Evolutionary conservation across 2,113 vertebrate genomes (phyloP).

Genomic region (Eonycteris spelaea): DNA sequence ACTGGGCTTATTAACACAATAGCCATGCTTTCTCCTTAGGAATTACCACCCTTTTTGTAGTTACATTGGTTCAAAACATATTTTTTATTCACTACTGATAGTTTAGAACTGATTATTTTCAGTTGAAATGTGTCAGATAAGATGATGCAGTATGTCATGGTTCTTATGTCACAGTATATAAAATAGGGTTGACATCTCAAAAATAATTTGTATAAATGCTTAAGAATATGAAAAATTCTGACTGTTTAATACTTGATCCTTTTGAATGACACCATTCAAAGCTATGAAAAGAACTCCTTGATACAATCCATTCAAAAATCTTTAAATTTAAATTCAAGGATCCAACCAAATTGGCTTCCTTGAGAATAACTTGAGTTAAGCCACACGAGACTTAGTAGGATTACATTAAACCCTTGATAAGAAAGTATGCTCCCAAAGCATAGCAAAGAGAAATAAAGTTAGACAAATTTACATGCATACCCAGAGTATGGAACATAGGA

Average conservation of each 20-base stretch:
- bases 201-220: constrained; percentile 18
- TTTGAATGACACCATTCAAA: constrained; percentile 38
- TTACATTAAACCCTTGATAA: constrained; percentile 76
- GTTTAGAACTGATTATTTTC: background rate
- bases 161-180: background rate
- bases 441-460: constrained; percentile 69
- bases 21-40: background rate
- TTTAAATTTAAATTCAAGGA: constrained; percentile 67
- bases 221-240: constrained; percentile 37
- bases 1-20: background rate
- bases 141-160: background rate
- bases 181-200: background rate
- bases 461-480: constrained; percentile 79
- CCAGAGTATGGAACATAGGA: constrained; percentile 78
- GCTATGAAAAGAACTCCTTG: constrained; percentile 40
- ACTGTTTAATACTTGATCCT: background rate
- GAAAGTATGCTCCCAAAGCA: constrained; percentile 59
- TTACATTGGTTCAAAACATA: background rate
- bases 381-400: constrained; percentile 68
- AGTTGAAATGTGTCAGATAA: constrained; percentile 10
- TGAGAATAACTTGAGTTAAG: constrained; percentile 69
- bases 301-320: constrained; percentile 46
- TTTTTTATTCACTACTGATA: background rate
- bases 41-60: background rate
- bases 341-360: constrained; percentile 58